Evolutionary conservation across 1,140 invertebrate genomes (phyloP).

Genomic region (Acyrthosiphon pisum): DNA sequence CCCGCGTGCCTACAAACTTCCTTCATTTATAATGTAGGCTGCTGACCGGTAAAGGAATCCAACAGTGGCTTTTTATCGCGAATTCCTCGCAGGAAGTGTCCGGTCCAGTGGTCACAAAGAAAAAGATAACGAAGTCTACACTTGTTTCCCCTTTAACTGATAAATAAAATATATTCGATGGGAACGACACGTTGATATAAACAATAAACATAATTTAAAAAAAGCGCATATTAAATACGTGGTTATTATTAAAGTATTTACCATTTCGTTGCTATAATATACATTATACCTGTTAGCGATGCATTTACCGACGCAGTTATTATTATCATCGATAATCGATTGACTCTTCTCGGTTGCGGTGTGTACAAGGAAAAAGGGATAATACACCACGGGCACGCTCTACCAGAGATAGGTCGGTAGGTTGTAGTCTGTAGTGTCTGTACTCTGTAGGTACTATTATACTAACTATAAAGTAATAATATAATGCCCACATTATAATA

Average conservation of each 20-base stretch:
- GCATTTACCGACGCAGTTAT: background rate
- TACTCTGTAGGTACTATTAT: background rate
- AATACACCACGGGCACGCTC: background rate
- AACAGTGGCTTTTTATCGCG: constrained; percentile 35
- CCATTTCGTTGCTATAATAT: background rate
- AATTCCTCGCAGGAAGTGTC: constrained; percentile 54
- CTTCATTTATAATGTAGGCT: background rate
- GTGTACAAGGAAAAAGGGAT: constrained; percentile 1
- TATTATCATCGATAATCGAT: background rate
- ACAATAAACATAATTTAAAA: background rate
- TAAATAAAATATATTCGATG: background rate
- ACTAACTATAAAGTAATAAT: background rate
- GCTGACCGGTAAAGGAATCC: background rate
- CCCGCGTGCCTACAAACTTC: background rate
- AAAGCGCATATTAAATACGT: background rate
- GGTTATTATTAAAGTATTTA: background rate
- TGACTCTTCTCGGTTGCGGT: background rate
- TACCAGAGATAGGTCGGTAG: constrained; percentile 10
- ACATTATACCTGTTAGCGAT: background rate
- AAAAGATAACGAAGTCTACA: constrained; percentile 46
- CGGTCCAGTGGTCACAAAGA: constrained; percentile 33
- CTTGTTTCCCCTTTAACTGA: constrained; percentile 34
- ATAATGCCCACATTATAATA: background rate
- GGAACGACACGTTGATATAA: background rate
- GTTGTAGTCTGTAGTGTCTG: background rate